Base-by-base conservation (phyloP, 1,140 invertebrate genomes). In the Caenorhabditis inopinata region DNA sequence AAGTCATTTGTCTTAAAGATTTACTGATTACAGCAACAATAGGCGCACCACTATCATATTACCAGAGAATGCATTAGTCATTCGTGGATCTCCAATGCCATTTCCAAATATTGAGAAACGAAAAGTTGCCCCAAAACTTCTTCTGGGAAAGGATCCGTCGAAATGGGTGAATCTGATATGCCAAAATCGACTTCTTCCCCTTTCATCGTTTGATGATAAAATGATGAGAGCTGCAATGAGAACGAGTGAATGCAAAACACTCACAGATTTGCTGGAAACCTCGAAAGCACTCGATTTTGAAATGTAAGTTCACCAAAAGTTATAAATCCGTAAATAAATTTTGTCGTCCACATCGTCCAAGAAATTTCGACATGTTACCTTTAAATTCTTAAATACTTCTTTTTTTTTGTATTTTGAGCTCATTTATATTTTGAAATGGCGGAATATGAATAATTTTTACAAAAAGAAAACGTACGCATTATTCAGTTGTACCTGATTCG, bases 261-360 rank as follows among this genome's bases (percentile, higher is more conserved):
- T 42, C 11, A 6, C 3, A n/a, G 32, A 68, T 16, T 12, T 68
- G 4, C 6, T 38, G 6, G 58, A 68, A 2, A 18, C 7, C 12
- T 16, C 58, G 11, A 68, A 42, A 16, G 7, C 58, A 21, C 58
- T 68, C n/a, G 58, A 68, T n/a, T 42, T 68, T 14, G 58, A 68
- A n/a, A 38, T 68, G 58, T 68, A 42, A 68, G 58, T 42, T 42
- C 14, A n/a, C n/a, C n/a, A n/a, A n/a, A n/a, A n/a, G n/a, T n/a
- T n/a, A n/a, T n/a, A n/a, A n/a, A n/a, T n/a, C n/a, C n/a, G n/a
- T n/a, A n/a, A n/a, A n/a, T n/a, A n/a, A n/a, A n/a, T n/a, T n/a
- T n/a, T n/a, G n/a, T n/a, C n/a, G n/a, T n/a, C n/a, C n/a, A n/a
- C n/a, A n/a, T n/a, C n/a, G n/a, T n/a, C n/a, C n/a, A n/a, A n/a